These are phyloP conservation scores for Cyclina sinensis DNA, from an alignment of 1,140 invertebrate genomes.

Conservation along the genomic window DNA sequence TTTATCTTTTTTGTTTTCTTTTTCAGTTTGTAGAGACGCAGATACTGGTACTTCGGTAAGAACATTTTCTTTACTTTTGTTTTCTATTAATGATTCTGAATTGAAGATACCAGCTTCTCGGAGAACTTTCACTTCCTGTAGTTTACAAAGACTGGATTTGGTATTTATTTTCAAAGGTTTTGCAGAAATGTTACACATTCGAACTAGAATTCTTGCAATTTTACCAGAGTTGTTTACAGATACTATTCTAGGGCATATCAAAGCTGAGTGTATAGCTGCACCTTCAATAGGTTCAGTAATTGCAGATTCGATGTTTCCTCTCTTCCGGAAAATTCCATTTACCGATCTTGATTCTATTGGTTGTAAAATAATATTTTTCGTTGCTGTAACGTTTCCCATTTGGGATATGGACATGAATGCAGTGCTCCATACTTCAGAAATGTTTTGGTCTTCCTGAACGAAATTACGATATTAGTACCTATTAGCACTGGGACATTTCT, in stretches of 20 bases:
- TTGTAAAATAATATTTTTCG: neutral
- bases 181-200: conserved; percentile 26
- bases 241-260: conserved; percentile 1
- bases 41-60: too few relatives aligned
- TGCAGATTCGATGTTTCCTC: neutral
- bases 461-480: conserved; percentile 28
- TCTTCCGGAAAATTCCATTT: neutral
- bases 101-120: neutral
- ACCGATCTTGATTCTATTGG: conserved; percentile 22
- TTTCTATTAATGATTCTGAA: neutral
- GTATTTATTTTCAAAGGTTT: neutral
- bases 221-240: neutral
- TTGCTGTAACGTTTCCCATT: conserved; percentile 15
- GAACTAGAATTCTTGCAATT: neutral
- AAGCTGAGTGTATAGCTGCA: neutral
- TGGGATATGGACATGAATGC: neutral
- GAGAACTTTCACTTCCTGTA: conserved; percentile 29
- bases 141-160: neutral
- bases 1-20: too few relatives aligned
- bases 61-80: too few relatives aligned
- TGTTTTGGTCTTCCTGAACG: neutral
- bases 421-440: too few relatives aligned
- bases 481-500: neutral
- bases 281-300: conserved; percentile 1
- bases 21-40: too few relatives aligned